Evolutionary conservation across 2,113 vertebrate genomes (phyloP).

Genomic region (Eolophus roseicapilla): DNA sequence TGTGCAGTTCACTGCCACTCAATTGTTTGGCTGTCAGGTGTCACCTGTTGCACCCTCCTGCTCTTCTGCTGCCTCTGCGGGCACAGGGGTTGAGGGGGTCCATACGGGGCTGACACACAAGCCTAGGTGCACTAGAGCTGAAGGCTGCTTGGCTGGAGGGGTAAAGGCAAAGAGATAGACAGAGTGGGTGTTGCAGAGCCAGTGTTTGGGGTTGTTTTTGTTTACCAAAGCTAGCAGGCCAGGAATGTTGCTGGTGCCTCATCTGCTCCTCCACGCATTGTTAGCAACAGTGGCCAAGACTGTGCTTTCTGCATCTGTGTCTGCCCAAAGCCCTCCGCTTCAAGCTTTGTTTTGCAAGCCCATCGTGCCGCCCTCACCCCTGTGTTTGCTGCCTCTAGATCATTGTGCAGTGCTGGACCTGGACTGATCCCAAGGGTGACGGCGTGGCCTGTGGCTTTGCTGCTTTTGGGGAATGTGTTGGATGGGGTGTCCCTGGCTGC

Average conservation of each 20-base stretch:
- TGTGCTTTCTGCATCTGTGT: background rate
- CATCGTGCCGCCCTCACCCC: rapidly evolving
- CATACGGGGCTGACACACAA: background rate
- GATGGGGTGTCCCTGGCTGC: background rate
- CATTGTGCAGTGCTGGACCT: rapidly evolving
- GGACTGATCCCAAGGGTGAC: rapidly evolving
- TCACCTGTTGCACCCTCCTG: background rate
- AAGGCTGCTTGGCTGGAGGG: background rate
- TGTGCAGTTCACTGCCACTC: rapidly evolving
- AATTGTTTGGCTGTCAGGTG: background rate
- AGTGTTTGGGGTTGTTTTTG: background rate
- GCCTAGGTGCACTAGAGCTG: rapidly evolving
- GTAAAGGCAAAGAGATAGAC: rapidly evolving
- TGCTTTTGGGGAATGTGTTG: rapidly evolving
- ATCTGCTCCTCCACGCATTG: background rate
- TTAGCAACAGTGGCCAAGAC: background rate
- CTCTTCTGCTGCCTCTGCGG: background rate
- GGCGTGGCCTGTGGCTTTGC: background rate
- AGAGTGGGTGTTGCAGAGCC: background rate
- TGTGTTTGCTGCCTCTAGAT: background rate
- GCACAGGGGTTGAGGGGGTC: background rate
- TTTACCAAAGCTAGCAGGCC: background rate
- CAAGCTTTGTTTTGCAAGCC: rapidly evolving
- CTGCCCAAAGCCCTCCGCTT: rapidly evolving
- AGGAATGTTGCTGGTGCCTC: background rate